Base-by-base conservation (phyloP, 2,888 invertebrate genomes). In the Euphydryas editha region DNA sequence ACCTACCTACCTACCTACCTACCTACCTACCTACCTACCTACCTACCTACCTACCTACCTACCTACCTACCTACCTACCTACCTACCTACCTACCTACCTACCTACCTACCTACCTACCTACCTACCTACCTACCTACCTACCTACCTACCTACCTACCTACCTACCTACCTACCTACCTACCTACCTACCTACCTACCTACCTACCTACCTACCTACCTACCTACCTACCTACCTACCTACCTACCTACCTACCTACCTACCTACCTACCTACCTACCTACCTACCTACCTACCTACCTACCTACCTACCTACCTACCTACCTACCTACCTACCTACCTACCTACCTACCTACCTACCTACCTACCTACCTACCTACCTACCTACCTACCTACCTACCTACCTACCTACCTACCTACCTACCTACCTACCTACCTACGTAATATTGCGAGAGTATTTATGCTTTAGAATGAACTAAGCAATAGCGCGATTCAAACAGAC, bases 1-100 rank as follows among this genome's bases (percentile, higher is more conserved):
- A 39, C 39, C 39, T 39, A 39, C 39, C 39, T 39, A 39, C 39
- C 39, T 39, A 39, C 39, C 39, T 39, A 39, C 39, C 39, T 39
- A 39, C 39, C 39, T 39, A 39, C 39, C 39, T 39, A 39, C 39
- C 39, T 39, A 39, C 39, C 39, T 39, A 39, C 39, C 39, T 39
- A 39, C 39, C 39, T 39, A 39, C 39, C 39, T 39, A 39, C 39
- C 39, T 39, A 39, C 39, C 39, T 39, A 39, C 37, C 37, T 39
- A 39, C 37, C 37, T 39, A 39, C 37, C 37, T 39, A 39, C 37
- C 37, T 39, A 39, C 37, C 37, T 39, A 39, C 37, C 37, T 39
- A 39, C 37, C 37, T 39, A 39, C 37, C 37, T 39, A 39, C 37
- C 37, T 39, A 39, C 37, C 37, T 39, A 39, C 37, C 37, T 39